A percentile compares a stretch with the other conserved stretches of the same genome.
phyloP scores from a whole-genome alignment of 2,888 invertebrate genomes.

The Limenitis camilla region DNA sequence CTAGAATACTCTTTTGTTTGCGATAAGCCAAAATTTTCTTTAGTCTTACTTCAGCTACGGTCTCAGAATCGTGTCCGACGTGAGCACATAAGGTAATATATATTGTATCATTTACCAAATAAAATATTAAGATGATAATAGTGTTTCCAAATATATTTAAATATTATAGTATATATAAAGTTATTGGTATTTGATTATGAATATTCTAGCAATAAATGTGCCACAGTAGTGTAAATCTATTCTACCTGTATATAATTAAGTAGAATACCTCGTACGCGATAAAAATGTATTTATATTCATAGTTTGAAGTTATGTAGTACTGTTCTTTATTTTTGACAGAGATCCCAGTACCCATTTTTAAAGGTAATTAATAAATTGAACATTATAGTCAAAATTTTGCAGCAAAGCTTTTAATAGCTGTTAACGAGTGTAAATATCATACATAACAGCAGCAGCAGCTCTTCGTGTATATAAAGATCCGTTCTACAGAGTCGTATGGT shows the following conservation, averaged over 20 bases:
- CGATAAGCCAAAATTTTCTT: constrained; percentile 12
- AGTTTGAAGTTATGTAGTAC: constrained; percentile 24
- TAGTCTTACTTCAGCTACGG: constrained; percentile 13
- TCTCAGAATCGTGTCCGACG: constrained; percentile 4
- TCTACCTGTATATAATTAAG: too few species aligned
- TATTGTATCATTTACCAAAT: neutral
- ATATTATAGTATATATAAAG: too few species aligned
- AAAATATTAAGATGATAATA: too few species aligned
- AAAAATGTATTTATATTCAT: neutral
- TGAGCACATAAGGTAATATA: constrained; percentile 5
- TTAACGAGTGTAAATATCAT: constrained; percentile 40
- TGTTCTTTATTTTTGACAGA: constrained; percentile 68
- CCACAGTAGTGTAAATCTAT: too few species aligned
- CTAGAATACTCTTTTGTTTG: constrained; percentile 12
- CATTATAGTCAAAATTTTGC: constrained; percentile 34
- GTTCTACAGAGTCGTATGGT: too few species aligned
- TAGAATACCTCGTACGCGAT: neutral
- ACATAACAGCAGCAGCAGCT: neutral
- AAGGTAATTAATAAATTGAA: constrained; percentile 65
- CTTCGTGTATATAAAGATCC: too few species aligned
- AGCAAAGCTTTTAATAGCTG: constrained; percentile 58
- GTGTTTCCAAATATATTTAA: too few species aligned
- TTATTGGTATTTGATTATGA: too few species aligned
- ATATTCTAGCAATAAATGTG: too few species aligned
- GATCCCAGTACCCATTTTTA: constrained; percentile 68